Base-by-base conservation (phyloP, 1,140 invertebrate species). In the Philaenus spumarius region DNA sequence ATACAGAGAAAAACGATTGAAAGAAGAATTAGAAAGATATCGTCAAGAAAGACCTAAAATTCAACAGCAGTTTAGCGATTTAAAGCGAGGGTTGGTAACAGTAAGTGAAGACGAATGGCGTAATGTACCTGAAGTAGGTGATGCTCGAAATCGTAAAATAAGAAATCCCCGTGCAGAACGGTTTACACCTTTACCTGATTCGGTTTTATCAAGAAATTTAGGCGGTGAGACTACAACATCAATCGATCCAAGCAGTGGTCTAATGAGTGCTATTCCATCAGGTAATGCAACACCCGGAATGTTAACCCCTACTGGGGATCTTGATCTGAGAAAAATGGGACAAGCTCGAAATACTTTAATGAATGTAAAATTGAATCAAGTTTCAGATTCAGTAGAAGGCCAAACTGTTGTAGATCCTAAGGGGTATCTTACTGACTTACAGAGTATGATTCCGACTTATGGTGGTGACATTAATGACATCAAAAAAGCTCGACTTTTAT, bases 361-460 rank as follows among this genome's bases (percentile, higher is more conserved):
- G 97, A 96, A 97, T 70, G 97, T 99, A 0, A 97, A 97, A 76
- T 73, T 99, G 5, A 98, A 92, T 48, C 97, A 99, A 77, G 90
- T 97, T 12, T 99, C 96, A 0, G 97, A 99, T 77, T 98, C 96
- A 6, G 97, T 99, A 1, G 90, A 89, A 24, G 97, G 97, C 3
- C 97, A 99, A 78, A 99, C 97, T 17, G 97, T 99, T 0, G 95
- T 99, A 1, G 97, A 99, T 80, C 97, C 97, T 0, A 99, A 99
- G 75, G 97, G 97, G 11, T 99, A 99, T 72, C 77, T 99, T 7
- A 99, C 97, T 3, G 96, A 99, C 75, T 76, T 99, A 26, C 95
- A 99, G 70, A 97, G 93, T 37, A 98, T 99, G 94, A 93, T 99
- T 64, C 97, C 97, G 0, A 92, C 92, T 15, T 95, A 97, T 74